Evolutionary conservation across 2,113 vertebrate species (phyloP).

Genomic region (Drymodes brunneopygia): DNA sequence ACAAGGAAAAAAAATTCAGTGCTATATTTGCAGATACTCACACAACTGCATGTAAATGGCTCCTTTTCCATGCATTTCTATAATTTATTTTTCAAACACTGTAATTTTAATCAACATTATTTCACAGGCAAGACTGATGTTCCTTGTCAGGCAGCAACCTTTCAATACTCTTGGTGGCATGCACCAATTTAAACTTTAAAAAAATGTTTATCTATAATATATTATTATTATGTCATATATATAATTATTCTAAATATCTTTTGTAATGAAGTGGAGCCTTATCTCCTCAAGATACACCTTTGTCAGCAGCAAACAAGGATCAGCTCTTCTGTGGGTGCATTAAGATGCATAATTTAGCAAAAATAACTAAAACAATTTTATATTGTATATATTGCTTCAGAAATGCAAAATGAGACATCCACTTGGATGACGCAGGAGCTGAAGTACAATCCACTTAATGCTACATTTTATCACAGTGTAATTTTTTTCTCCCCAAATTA

Average conservation of each 20-base stretch:
- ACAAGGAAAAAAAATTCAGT: conserved; percentile 40
- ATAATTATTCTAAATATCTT: background rate
- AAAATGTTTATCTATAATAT: background rate
- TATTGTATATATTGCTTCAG: background rate
- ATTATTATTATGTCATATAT: background rate
- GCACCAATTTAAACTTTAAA: background rate
- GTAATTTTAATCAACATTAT: background rate
- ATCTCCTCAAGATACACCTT: background rate
- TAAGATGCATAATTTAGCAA: conserved; percentile 67
- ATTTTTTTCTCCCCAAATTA: background rate
- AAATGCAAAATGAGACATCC: background rate
- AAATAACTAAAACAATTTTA: background rate
- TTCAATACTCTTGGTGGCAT: background rate
- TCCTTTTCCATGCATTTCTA: background rate
- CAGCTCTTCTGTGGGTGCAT: background rate
- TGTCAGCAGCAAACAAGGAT: background rate
- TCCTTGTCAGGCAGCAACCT: background rate
- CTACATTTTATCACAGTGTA: background rate
- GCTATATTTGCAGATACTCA: conserved; percentile 34
- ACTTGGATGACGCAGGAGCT: background rate
- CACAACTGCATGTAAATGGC: background rate
- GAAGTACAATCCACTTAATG: background rate
- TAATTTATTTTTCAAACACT: background rate
- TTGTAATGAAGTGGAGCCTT: background rate
- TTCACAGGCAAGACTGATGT: background rate